Conservation (phyloP, 2,113 vertebrate genomes). For the Chamaea fasciata region DNA sequence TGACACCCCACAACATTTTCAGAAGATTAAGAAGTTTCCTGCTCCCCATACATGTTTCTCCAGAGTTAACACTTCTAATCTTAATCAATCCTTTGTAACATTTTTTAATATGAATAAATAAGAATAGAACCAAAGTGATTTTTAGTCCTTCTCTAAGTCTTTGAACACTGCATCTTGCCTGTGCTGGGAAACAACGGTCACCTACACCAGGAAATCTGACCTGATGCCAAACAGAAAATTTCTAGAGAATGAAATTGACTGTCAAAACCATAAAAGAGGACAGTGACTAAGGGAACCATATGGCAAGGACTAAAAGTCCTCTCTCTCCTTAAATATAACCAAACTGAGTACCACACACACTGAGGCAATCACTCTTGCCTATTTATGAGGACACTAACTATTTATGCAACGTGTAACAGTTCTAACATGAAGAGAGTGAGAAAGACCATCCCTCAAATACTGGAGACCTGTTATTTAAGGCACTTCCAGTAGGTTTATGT, state of each 20-base stretch:
- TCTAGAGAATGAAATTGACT: background rate
- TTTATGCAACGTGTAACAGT: background rate
- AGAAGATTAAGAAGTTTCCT: background rate
- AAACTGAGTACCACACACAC: background rate
- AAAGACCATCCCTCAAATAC: background rate
- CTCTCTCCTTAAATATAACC: background rate
- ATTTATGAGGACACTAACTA: background rate
- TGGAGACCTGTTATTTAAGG: background rate
- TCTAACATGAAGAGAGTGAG: background rate
- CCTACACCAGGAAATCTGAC: background rate
- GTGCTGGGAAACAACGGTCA: background rate
- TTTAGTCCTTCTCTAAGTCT: background rate
- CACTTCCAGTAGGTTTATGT: background rate
- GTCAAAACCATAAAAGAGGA: background rate
- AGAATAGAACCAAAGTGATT: background rate
- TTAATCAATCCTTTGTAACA: background rate
- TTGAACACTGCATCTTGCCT: background rate
- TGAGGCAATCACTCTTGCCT: background rate
- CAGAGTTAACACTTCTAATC: background rate
- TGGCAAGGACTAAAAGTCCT: background rate
- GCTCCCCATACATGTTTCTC: background rate
- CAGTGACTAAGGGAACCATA: background rate
- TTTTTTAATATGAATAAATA: background rate
- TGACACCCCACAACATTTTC: background rate
- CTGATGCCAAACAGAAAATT: background rate